Evolutionary conservation across 2,888 invertebrate genomes (phyloP), one percentile per base, ranked within the genome.

Genomic region (Torymus aiolomorphi): DNA sequence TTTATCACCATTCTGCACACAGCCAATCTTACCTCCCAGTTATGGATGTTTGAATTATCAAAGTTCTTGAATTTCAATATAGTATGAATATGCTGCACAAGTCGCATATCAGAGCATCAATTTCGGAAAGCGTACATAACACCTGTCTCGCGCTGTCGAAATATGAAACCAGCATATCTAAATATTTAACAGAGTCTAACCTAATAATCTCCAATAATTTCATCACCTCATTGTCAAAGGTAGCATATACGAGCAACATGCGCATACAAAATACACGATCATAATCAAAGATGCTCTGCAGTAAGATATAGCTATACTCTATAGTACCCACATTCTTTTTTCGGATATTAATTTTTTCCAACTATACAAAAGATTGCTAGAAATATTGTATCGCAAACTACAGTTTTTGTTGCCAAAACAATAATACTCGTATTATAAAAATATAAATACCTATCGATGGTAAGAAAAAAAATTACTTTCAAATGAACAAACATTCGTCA

Each of bases 51-150:
- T 66, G 5, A 65, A 74, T 49, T 13, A 59, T 51, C 49, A 13
- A 66, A 59, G 51, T 11, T 13, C 5, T 2, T 10, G n/a, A 75
- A 66, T 75, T 66, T 67, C 61, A 59, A 75, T 75, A 66, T 75
- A 66, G 59, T 67, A 51, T 61, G 11, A 24, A 24, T 13, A 31
- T 52, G 57, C n/a, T 24, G 57, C 51, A 52, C 49, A 51, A 75
- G n/a, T 42, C 16, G 52, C 65, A 3, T 12, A 49, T 11, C 18
- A 13, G n/a, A 16, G 16, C 20, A 61, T 52, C 42, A 59, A 67
- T 61, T 67, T 67, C 61, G 52, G 16, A 42, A 31, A 56, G 52
- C 3, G 31, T 8, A 31, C 2, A 42, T 56, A 52, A 16, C 24
- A 13, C n/a, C 16, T n/a, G 51, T 12, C 75, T 16, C 16, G 49